A percentile compares a stretch with the other conserved stretches of the same genome.
Conservation (phyloP, 2,113 vertebrate genomes). For the Hyperopisus bebe region DNA sequence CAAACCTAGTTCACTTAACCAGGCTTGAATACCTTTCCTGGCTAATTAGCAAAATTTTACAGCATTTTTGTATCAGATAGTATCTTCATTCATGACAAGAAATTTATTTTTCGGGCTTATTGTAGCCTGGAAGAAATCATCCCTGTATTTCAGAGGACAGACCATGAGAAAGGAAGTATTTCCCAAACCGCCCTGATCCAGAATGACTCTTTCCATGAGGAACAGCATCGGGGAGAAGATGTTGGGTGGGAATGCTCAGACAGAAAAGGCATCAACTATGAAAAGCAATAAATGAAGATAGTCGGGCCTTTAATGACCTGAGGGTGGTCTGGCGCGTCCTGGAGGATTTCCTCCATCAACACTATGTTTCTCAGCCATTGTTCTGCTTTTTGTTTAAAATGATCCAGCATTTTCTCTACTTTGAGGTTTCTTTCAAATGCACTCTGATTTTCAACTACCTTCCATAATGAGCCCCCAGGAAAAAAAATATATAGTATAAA, state of each 20-base stretch:
- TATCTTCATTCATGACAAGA: no score
- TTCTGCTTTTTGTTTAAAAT: neutral
- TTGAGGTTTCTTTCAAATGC: neutral
- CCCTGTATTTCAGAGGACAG: neutral
- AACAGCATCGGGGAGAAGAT: neutral
- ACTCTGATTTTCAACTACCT: neutral
- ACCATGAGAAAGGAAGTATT: neutral
- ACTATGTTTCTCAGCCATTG: neutral
- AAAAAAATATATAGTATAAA: neutral
- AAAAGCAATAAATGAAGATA: neutral
- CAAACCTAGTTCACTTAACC: neutral
- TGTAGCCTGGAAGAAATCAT: neutral
- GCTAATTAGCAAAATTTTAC: neutral
- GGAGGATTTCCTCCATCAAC: neutral
- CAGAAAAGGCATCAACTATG: neutral
- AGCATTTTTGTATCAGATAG: neutral
- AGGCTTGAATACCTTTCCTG: neutral
- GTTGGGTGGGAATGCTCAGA: neutral
- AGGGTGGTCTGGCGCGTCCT: neutral
- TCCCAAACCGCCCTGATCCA: neutral
- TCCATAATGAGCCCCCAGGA: neutral
- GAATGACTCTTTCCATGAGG: neutral
- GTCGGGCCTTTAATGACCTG: neutral
- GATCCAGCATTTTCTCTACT: constrained; percentile 2
- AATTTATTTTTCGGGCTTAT: neutral